Percentiles rank a stretch among this genome's conserved stretches.
Conservation (phyloP, 2,888 invertebrate genomes). For the Meta bourneti region DNA sequence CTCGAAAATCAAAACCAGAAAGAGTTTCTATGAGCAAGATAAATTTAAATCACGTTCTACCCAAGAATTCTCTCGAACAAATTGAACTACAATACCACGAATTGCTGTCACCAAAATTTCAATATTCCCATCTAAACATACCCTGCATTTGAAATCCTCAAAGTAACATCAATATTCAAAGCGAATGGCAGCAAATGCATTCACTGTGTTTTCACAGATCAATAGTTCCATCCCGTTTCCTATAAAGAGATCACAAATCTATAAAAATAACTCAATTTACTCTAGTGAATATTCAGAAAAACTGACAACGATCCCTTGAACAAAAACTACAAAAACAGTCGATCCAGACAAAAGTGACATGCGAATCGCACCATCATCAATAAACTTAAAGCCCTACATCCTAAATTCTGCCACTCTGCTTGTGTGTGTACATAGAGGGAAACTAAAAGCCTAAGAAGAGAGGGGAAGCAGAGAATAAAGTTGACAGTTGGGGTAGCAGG, state of each 20-base stretch:
- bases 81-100: too few species aligned
- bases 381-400: constrained; percentile 4
- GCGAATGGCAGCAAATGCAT: neutral
- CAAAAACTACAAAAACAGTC: neutral
- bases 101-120: neutral
- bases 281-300: neutral
- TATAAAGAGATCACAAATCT: neutral
- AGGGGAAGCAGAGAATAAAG: neutral
- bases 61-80: too few species aligned
- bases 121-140: neutral
- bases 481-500: neutral
- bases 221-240: neutral
- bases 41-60: too few species aligned
- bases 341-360: neutral
- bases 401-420: too few species aligned
- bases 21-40: too few species aligned
- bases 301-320: neutral
- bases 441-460: constrained; percentile 17
- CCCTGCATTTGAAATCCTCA: neutral
- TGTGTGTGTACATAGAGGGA: neutral
- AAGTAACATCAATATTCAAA: neutral
- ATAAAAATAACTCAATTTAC: neutral
- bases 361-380: constrained; percentile 25
- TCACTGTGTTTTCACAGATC: neutral
- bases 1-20: too few species aligned